A percentile compares a stretch with the other conserved stretches of the same genome.
Evolutionary conservation across 1,140 invertebrate genomes (phyloP).

Genomic region (Trichomalopsis sarcophagae): DNA sequence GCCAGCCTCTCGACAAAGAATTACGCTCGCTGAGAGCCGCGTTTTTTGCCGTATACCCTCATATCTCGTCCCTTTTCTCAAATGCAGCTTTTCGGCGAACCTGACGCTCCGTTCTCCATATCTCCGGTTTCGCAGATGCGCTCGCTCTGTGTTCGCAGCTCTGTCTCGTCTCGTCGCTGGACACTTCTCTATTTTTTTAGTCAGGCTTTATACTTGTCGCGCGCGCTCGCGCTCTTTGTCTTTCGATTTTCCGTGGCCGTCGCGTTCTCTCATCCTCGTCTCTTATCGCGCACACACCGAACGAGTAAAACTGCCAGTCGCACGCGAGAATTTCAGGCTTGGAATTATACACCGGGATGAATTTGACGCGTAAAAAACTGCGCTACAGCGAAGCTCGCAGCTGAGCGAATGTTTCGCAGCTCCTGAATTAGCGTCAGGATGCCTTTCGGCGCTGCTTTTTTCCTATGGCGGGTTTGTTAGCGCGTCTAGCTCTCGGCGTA

Average conservation of each 20-base stretch:
- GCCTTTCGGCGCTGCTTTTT: not conserved
- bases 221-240: not conserved
- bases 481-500: not conserved
- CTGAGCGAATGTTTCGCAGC: no score
- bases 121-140: not conserved
- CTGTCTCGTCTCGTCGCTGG: not conserved
- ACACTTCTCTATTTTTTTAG: not conserved
- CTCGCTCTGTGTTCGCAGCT: not conserved
- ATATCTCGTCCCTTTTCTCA: not conserved
- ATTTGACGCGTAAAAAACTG: not conserved
- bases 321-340: conserved; percentile 47
- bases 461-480: not conserved
- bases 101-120: not conserved
- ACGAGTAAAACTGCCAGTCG: conserved; percentile 55
- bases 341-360: conserved; percentile 53
- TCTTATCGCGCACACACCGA: conserved; percentile 49
- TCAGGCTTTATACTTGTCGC: not conserved
- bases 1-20: conserved; percentile 24
- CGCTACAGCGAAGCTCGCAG: not conserved
- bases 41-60: not conserved
- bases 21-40: conserved; percentile 15
- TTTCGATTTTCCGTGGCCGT: conserved; percentile 49
- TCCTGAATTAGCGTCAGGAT: not conserved
- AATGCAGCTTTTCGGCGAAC: not conserved
- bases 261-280: not conserved